phyloP scores from a whole-genome alignment of 1,140 invertebrate species.

The Dryas iulia region DNA sequence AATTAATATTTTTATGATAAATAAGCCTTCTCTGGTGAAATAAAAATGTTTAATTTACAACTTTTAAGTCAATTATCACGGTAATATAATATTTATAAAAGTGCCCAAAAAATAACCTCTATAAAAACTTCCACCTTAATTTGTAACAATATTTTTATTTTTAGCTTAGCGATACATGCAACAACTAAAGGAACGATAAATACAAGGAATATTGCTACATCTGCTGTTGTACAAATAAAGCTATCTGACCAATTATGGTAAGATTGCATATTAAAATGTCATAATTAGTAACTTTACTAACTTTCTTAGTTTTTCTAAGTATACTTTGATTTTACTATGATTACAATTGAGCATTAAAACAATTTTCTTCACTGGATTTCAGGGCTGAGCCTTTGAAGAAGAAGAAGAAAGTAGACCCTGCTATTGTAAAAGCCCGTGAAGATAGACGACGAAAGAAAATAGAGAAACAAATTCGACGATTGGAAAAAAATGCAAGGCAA shows the following conservation, averaged over 20 bases:
- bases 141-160: slow-evolving; percentile 34
- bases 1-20: too few relatives aligned
- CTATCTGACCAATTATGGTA: slow-evolving; percentile 68
- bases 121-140: slow-evolving; percentile 9
- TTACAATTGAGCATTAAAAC: neutral
- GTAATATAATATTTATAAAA: slow-evolving; percentile 26
- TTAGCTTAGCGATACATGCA: slow-evolving; percentile 56
- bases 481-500: slow-evolving; percentile 88
- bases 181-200: slow-evolving; percentile 38
- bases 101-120: slow-evolving; percentile 34
- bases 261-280: slow-evolving; percentile 33
- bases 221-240: slow-evolving; percentile 54
- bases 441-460: slow-evolving; percentile 89
- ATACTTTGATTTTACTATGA: neutral
- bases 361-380: slow-evolving; percentile 22
- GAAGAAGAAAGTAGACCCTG: slow-evolving; percentile 92
- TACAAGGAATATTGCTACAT: slow-evolving; percentile 50
- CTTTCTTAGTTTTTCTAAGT: too few relatives aligned
- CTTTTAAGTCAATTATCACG: slow-evolving; percentile 57
- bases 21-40: too few relatives aligned
- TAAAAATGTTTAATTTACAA: slow-evolving; percentile 59
- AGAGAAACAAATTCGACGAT: slow-evolving; percentile 89
- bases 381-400: slow-evolving; percentile 91
- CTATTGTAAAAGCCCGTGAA: slow-evolving; percentile 87
- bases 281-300: too few relatives aligned